Conservation (phyloP, 2,113 vertebrate genomes). For the Thermophis baileyi region DNA sequence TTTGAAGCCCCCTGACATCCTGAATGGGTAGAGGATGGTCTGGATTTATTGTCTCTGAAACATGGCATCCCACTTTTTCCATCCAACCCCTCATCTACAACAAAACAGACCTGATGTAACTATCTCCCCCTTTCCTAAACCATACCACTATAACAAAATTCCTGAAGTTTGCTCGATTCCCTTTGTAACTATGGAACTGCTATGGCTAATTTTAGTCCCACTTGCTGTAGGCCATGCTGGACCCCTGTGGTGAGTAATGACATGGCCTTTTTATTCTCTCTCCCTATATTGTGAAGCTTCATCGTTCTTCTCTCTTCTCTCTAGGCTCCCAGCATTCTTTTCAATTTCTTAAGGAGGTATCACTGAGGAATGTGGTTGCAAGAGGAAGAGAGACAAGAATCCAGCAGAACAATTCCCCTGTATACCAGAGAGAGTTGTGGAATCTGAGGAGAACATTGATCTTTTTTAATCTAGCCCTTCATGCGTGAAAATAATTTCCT, state of each 20-base stretch:
- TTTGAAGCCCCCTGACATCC: background rate
- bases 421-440: background rate
- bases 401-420: background rate
- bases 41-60: background rate
- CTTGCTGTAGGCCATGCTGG: background rate
- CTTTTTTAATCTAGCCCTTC: background rate
- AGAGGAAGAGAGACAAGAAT: background rate
- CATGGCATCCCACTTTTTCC: background rate
- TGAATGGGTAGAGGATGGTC: background rate
- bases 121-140: background rate
- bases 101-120: background rate
- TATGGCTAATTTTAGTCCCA: constrained; percentile 1
- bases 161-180: background rate
- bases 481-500: background rate
- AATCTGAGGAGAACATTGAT: background rate
- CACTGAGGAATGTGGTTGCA: background rate
- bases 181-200: background rate
- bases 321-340: background rate
- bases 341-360: background rate
- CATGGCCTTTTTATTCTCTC: constrained; percentile 21
- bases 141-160: background rate
- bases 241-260: constrained; percentile 11
- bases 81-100: background rate
- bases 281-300: constrained; percentile 11
- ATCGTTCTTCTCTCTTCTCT: background rate